Percentiles rank a stretch among this genome's conserved stretches.
phyloP scores from a whole-genome alignment of 2,113 vertebrate species.

The Sorex fumeus region DNA sequence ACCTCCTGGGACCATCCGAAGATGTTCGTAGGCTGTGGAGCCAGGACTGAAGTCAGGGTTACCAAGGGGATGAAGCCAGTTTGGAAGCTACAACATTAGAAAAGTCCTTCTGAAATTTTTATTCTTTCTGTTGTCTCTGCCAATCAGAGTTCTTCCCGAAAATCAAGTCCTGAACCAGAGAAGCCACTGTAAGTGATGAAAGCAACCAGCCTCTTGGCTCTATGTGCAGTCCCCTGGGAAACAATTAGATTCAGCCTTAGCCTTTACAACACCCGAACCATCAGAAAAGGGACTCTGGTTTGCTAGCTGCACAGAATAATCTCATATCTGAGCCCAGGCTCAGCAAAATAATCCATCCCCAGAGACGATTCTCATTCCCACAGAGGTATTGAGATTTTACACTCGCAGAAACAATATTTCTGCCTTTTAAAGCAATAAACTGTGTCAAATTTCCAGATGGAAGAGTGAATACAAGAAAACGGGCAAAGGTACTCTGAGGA shows the following conservation, averaged over 20 bases:
- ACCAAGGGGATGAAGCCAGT: background rate
- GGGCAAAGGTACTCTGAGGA: too few species aligned
- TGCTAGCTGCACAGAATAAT: too few species aligned
- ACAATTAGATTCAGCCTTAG: too few species aligned
- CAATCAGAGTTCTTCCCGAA: background rate
- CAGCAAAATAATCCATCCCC: constrained; percentile 5
- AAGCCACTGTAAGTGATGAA: background rate
- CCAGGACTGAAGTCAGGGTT: too few species aligned
- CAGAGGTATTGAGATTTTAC: background rate
- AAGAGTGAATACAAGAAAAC: too few species aligned
- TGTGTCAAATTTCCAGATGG: background rate
- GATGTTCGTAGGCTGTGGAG: too few species aligned
- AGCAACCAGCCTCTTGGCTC: background rate
- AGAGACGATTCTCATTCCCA: background rate
- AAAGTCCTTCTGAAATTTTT: background rate
- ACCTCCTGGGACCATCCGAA: too few species aligned
- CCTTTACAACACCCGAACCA: too few species aligned
- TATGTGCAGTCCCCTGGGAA: background rate
- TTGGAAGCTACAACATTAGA: background rate
- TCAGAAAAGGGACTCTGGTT: too few species aligned
- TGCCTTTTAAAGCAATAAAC: background rate
- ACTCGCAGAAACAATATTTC: background rate
- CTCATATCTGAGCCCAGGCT: background rate
- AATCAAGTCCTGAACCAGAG: background rate
- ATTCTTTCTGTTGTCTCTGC: background rate